A percentile compares a stretch with the other conserved stretches of the same genome.
Evolutionary conservation across 1,140 invertebrate species (phyloP).

Genomic region (Drosophila sucinea): DNA sequence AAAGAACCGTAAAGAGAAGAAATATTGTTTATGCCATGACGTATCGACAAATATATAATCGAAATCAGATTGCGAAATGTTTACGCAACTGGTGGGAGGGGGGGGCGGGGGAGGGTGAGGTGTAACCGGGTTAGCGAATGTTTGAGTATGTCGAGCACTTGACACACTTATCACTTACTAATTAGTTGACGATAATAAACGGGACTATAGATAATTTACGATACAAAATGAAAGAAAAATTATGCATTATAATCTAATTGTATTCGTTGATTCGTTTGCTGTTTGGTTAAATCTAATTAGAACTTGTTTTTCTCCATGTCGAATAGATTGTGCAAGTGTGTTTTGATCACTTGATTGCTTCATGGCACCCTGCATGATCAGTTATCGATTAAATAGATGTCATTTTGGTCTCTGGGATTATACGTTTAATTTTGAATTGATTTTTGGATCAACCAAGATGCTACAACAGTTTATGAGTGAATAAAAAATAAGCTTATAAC

Average conservation of each 20-base stretch:
- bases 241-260: constrained; percentile 12
- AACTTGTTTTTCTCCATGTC: constrained; percentile 8
- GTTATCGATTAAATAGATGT: background rate
- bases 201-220: constrained; percentile 1
- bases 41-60: constrained; percentile 36
- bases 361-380: background rate
- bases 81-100: constrained; percentile 35
- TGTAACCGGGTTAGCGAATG: constrained; percentile 32
- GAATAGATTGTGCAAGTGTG: background rate
- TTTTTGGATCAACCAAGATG: no score
- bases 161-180: constrained; percentile 44
- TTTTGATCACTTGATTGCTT: background rate
- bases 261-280: constrained; percentile 1
- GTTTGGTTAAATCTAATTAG: constrained; percentile 7
- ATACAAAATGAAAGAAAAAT: constrained; percentile 4
- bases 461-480: no score
- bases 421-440: no score
- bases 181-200: constrained; percentile 27
- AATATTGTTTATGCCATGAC: constrained; percentile 43
- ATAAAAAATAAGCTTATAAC: no score
- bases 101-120: background rate
- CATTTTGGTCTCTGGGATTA: no score
- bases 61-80: constrained; percentile 45
- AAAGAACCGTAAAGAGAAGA: constrained; percentile 3
- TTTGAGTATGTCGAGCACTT: constrained; percentile 43